Evolutionary conservation across 2,113 vertebrate genomes (phyloP).

Genomic region (Planiliza haematocheilus): DNA sequence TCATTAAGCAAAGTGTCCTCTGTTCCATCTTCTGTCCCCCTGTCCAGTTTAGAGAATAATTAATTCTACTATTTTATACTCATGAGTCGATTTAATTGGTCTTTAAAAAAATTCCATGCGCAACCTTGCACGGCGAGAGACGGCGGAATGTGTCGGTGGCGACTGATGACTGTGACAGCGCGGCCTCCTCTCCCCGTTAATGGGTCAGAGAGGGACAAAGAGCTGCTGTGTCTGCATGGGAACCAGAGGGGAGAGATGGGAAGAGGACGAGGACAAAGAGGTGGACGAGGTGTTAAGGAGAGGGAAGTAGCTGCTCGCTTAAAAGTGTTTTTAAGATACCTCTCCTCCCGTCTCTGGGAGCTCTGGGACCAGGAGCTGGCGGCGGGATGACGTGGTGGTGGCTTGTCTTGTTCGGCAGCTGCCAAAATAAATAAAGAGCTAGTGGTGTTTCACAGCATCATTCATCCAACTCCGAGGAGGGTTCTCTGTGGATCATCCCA

Average conservation of each 20-base stretch:
- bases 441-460: too few relatives aligned
- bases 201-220: conserved; percentile 70
- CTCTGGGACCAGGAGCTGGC: too few relatives aligned
- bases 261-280: conserved; percentile 30
- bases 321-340: too few relatives aligned
- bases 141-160: conserved; percentile 52
- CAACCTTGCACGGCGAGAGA: conserved; percentile 5
- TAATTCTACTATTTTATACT: neutral
- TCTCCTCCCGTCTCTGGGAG: too few relatives aligned
- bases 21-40: neutral
- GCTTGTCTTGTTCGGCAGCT: too few relatives aligned
- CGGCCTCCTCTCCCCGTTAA: conserved; percentile 60
- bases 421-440: too few relatives aligned
- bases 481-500: too few relatives aligned
- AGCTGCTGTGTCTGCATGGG: conserved; percentile 70
- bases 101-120: neutral
- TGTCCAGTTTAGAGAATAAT: neutral
- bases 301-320: conserved; percentile 13
- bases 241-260: conserved; percentile 51
- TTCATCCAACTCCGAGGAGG: too few relatives aligned
- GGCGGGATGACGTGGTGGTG: too few relatives aligned
- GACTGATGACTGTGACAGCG: conserved; percentile 60
- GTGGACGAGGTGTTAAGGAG: conserved; percentile 47
- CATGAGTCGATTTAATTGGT: conserved; percentile 38
- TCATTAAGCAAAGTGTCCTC: conserved; percentile 47